phyloP scores from a whole-genome alignment of 1,140 invertebrate species.

The Aphis craccivora region DNA sequence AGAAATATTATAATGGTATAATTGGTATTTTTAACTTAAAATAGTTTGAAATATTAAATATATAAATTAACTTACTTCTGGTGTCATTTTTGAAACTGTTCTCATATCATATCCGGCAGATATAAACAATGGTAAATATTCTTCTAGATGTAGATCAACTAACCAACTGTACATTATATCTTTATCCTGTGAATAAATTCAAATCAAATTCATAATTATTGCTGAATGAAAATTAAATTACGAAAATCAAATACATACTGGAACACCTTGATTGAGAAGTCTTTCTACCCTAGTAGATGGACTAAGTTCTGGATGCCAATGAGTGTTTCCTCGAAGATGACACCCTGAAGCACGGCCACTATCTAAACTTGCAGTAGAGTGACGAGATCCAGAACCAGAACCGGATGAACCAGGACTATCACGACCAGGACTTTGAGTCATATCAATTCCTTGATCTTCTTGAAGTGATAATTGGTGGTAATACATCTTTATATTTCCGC shows the following conservation, averaged over 20 bases:
- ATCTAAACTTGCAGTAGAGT: constrained; percentile 91
- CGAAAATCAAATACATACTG: constrained; percentile 62
- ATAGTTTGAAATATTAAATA: too few relatives aligned
- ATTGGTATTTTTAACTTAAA: neutral
- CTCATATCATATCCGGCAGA: constrained; percentile 97
- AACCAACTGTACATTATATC: constrained; percentile 95
- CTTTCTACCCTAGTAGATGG: constrained; percentile 68
- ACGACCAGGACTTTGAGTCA: constrained; percentile 83
- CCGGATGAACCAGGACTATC: constrained; percentile 85
- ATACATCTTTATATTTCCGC: constrained; percentile 64
- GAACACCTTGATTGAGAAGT: constrained; percentile 72
- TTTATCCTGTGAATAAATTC: constrained; percentile 74
- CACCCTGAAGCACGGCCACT: constrained; percentile 82
- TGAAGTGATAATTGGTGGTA: constrained; percentile 77
- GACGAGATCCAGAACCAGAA: constrained; percentile 79
- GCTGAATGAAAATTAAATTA: neutral
- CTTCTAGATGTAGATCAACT: constrained; percentile 92
- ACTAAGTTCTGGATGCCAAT: constrained; percentile 73
- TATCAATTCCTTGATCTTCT: constrained; percentile 75
- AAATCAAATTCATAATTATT: constrained; percentile 11
- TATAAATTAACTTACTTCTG: constrained; percentile 72
- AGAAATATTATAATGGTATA: neutral
- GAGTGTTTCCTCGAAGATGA: constrained; percentile 74
- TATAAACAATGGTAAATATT: constrained; percentile 93
- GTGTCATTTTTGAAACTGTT: constrained; percentile 97